phyloP scores from a whole-genome alignment of 2,797 vertebrate genomes.

The Chanos chanos region DNA sequence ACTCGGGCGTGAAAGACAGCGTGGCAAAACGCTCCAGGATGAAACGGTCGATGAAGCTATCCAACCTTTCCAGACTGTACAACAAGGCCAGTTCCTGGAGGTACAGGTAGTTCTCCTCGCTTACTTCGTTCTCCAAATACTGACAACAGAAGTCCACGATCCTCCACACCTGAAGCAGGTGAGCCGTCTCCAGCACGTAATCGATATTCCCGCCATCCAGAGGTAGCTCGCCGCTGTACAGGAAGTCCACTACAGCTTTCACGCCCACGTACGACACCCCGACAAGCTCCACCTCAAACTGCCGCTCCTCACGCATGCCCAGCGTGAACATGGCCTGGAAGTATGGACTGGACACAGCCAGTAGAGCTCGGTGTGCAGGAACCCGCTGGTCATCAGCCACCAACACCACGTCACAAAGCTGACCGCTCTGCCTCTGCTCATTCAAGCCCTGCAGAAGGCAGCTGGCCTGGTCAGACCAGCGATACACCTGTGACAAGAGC shows the following conservation, averaged over 20 bases:
- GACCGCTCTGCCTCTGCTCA: conserved; percentile 79
- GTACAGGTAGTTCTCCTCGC: conserved; percentile 89
- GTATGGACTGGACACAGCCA: conserved; percentile 89
- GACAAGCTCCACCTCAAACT: conserved; percentile 87
- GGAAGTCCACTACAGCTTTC: conserved; percentile 87
- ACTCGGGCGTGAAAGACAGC: conserved; percentile 80
- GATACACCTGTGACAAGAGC: conserved; percentile 75
- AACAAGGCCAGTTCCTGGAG: conserved; percentile 89
- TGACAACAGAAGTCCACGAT: conserved; percentile 95
- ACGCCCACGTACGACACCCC: conserved; percentile 85
- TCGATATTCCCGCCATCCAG: conserved; percentile 88
- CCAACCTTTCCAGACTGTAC: conserved; percentile 87
- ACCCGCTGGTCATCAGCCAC: conserved; percentile 80
- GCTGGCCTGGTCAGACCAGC: conserved; percentile 73
- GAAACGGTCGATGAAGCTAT: conserved; percentile 84
- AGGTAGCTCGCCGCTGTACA: conserved; percentile 84
- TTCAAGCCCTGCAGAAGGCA: conserved; percentile 83
- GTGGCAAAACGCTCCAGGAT: conserved; percentile 80
- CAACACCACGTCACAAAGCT: conserved; percentile 88
- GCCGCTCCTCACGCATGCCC: conserved; percentile 89
- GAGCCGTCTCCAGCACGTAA: conserved; percentile 84
- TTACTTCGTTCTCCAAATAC: conserved; percentile 89
- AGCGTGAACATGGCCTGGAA: conserved; percentile 97
- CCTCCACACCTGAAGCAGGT: conserved; percentile 90
- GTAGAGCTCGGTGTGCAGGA: conserved; percentile 84